Evolutionary conservation across 2,113 vertebrate species (phyloP).

Genomic region (Podiceps cristatus): DNA sequence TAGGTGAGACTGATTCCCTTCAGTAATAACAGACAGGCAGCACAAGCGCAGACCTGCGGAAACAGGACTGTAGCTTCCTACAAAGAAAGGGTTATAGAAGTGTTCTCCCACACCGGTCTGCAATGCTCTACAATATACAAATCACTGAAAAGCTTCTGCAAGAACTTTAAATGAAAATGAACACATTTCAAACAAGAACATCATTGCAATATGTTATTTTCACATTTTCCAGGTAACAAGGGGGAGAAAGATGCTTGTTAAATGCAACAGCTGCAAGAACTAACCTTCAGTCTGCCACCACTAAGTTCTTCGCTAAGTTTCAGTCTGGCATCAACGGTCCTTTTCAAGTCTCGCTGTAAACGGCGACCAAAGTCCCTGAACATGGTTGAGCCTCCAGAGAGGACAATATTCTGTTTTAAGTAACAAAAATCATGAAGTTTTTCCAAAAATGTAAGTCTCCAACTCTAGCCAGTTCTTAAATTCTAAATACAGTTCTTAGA

Average conservation of each 20-base stretch:
- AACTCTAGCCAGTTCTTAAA: not conserved
- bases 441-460: not conserved
- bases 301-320: slow-evolving; percentile 98
- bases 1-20: not conserved
- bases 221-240: not conserved
- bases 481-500: not conserved
- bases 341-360: slow-evolving; percentile 95
- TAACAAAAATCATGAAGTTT: not conserved
- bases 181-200: not conserved
- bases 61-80: not conserved
- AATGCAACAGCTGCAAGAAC: not conserved
- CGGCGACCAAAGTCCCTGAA: slow-evolving; percentile 98
- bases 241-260: not conserved
- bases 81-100: not conserved
- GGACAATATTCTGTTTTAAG: slow-evolving; percentile 87
- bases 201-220: not conserved
- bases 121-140: not conserved
- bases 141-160: not conserved
- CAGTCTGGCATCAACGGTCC: slow-evolving; percentile 93
- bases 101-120: not conserved
- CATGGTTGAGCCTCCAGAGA: slow-evolving; percentile 98
- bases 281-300: slow-evolving; percentile 95
- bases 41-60: not conserved
- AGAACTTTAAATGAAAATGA: not conserved
- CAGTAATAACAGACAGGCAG: not conserved